These are phyloP conservation scores for Prinia subflava DNA, from an alignment of 2,113 vertebrate species.

Conservation along the genomic window DNA sequence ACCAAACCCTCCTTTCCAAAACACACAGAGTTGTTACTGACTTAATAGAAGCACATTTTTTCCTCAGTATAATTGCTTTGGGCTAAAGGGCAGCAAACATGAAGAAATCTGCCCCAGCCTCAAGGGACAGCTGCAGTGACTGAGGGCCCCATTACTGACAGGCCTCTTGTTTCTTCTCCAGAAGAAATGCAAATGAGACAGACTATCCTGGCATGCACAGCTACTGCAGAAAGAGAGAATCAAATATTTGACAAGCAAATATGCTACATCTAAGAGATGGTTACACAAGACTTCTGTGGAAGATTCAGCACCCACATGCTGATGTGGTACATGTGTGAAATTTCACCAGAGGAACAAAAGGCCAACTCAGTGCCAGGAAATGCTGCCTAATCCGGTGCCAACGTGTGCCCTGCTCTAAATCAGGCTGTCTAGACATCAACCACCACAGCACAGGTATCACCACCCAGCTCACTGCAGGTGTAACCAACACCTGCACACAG, in stretches of 20 bases:
- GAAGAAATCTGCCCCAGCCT: not conserved
- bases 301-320: not conserved
- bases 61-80: not conserved
- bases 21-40: not conserved
- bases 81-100: not conserved
- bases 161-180: not conserved
- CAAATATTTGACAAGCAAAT: not conserved
- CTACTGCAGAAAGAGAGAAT: not conserved
- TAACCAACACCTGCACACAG: not conserved
- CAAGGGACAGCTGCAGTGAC: not conserved
- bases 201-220: not conserved
- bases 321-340: not conserved
- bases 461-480: not conserved
- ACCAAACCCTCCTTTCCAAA: not conserved
- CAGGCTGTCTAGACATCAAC: not conserved
- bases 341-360: not conserved
- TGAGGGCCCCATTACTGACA: not conserved
- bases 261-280: not conserved
- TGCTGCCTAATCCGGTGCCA: not conserved
- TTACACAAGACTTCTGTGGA: not conserved
- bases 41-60: not conserved
- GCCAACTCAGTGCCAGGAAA: not conserved
- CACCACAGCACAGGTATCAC: not conserved
- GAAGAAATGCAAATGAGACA: not conserved
- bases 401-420: not conserved